These are phyloP conservation scores for Tachycineta bicolor DNA, from an alignment of 2,113 vertebrate species.

Conservation along the genomic window DNA sequence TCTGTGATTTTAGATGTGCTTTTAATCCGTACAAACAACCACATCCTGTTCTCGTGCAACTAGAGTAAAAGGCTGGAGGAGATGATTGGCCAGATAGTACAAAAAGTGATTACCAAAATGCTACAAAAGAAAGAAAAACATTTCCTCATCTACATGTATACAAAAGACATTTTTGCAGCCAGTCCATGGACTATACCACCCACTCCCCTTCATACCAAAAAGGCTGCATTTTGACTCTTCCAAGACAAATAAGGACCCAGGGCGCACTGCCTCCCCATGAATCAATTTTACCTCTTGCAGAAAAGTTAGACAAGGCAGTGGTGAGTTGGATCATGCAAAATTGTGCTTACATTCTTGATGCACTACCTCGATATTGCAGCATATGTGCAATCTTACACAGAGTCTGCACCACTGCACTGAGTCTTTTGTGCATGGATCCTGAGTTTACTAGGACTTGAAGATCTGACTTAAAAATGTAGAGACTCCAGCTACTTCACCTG, in stretches of 20 bases:
- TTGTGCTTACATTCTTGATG: neutral
- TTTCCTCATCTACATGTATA: neutral
- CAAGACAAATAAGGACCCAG: neutral
- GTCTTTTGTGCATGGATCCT: neutral
- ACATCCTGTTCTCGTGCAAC: neutral
- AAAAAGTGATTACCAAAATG: neutral
- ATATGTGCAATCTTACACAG: neutral
- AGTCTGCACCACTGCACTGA: neutral
- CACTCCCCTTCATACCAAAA: neutral
- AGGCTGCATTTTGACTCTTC: neutral
- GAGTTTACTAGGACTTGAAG: neutral
- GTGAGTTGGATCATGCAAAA: neutral
- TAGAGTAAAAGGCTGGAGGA: neutral
- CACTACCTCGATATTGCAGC: neutral
- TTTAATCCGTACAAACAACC: neutral
- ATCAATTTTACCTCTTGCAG: neutral
- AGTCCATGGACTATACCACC: fast-evolving
- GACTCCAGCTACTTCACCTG: neutral
- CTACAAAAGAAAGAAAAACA: neutral
- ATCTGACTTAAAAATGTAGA: neutral
- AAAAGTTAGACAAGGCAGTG: neutral
- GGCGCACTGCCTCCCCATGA: neutral
- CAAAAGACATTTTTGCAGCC: neutral
- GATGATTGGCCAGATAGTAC: neutral
- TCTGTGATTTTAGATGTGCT: neutral